These are phyloP conservation scores for Rhagonycha lutea DNA, from an alignment of 2,888 invertebrate genomes.

Conservation along the genomic window DNA sequence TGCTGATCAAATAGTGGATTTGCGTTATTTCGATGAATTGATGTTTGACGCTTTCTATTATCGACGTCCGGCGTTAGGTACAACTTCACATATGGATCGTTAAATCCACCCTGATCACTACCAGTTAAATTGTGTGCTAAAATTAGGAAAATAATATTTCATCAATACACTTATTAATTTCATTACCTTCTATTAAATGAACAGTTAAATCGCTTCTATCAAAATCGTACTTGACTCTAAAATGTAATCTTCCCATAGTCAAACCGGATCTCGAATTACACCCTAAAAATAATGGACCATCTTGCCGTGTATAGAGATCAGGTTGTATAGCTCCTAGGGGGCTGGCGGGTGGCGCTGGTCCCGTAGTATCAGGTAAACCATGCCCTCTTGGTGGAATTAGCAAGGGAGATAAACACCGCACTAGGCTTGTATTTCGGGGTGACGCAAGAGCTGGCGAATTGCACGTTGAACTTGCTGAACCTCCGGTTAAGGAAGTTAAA, in stretches of 20 bases:
- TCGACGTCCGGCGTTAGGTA: slow-evolving; percentile 83
- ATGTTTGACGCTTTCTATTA: slow-evolving; percentile 81
- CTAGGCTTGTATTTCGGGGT: slow-evolving; percentile 32
- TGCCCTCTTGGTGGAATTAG: slow-evolving; percentile 70
- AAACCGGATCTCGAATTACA: slow-evolving; percentile 63
- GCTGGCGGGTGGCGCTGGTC: slow-evolving; percentile 59
- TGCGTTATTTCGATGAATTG: slow-evolving; percentile 80
- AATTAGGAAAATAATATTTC: neutral
- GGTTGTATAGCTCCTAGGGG: slow-evolving; percentile 84
- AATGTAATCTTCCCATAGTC: slow-evolving; percentile 79
- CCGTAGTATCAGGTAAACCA: slow-evolving; percentile 52
- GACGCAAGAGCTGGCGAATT: slow-evolving; percentile 49
- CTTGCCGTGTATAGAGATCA: slow-evolving; percentile 81
- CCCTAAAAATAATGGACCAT: slow-evolving; percentile 77
- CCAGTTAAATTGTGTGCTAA: slow-evolving; percentile 81
- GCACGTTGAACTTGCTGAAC: slow-evolving; percentile 52
- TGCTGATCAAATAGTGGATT: slow-evolving; percentile 90
- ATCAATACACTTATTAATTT: neutral
- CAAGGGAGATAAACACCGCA: slow-evolving; percentile 71
- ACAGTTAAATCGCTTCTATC: slow-evolving; percentile 87
- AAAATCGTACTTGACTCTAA: slow-evolving; percentile 86
- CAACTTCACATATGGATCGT: slow-evolving; percentile 86
- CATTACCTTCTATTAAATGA: slow-evolving; percentile 86
- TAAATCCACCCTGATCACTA: slow-evolving; percentile 85
- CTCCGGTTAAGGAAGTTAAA: slow-evolving; percentile 65